A percentile compares a stretch with the other conserved stretches of the same genome.
phyloP scores from a whole-genome alignment of 2,113 vertebrate species.

The Pelobates fuscus region DNA sequence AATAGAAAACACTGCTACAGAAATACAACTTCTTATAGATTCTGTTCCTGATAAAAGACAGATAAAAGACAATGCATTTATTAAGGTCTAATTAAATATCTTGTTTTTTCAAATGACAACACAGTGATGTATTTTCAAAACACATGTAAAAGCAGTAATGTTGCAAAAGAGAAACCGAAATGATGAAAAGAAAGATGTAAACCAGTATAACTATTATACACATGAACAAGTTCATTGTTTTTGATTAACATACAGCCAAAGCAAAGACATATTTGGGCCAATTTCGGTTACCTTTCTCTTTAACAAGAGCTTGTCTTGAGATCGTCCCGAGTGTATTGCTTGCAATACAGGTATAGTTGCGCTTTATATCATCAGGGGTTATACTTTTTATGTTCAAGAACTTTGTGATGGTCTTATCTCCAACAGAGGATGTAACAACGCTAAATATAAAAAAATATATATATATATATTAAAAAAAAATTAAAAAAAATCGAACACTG shows the following conservation, averaged over 20 bases:
- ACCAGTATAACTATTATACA: background rate
- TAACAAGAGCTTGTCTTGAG: conserved; percentile 62
- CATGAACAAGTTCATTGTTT: too few relatives aligned
- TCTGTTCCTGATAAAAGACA: too few relatives aligned
- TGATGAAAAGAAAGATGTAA: background rate
- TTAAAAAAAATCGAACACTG: too few relatives aligned
- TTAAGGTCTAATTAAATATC: too few relatives aligned
- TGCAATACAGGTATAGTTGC: conserved; percentile 77
- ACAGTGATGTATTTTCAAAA: too few relatives aligned
- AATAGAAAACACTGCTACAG: too few relatives aligned
- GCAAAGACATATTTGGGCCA: too few relatives aligned
- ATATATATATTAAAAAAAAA: too few relatives aligned
- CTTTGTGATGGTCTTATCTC: conserved; percentile 62
- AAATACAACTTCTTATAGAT: too few relatives aligned
- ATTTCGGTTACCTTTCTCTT: conserved; percentile 67
- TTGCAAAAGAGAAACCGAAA: background rate
- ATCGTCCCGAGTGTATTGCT: conserved; percentile 65
- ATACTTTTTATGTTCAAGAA: conserved; percentile 68
- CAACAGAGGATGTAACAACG: conserved; percentile 57
- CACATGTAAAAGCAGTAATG: background rate
- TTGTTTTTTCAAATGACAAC: too few relatives aligned
- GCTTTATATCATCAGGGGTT: conserved; percentile 71
- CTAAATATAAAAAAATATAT: conserved; percentile 49
- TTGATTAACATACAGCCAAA: too few relatives aligned
- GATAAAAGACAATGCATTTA: too few relatives aligned